Evolutionary conservation across 2,797 vertebrate genomes (phyloP).

Genomic region (Ctenosaura bakeri): DNA sequence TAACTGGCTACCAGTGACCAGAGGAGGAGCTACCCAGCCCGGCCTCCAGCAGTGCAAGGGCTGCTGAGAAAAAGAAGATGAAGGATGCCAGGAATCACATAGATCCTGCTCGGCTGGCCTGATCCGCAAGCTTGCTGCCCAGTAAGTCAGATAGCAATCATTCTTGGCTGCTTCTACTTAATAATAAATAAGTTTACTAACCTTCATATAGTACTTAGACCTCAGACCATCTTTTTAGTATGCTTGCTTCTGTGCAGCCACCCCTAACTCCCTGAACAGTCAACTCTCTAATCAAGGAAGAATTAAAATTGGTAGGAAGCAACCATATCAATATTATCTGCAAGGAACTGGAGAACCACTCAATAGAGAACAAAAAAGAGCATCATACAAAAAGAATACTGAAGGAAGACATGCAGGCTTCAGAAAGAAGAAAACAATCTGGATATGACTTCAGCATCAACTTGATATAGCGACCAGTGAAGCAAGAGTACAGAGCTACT

Average conservation of each 20-base stretch:
- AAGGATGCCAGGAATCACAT: too few relatives aligned
- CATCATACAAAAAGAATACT: neutral
- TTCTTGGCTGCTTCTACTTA: neutral
- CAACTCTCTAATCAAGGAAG: neutral
- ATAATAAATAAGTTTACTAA: slow-evolving; percentile 17
- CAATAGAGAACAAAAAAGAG: neutral
- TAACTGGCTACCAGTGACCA: too few relatives aligned
- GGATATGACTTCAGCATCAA: neutral
- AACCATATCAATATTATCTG: neutral
- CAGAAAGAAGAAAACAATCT: neutral
- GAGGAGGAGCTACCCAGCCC: too few relatives aligned
- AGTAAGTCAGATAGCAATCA: neutral
- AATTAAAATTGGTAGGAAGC: neutral
- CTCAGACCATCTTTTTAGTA: neutral
- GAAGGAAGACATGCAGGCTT: neutral
- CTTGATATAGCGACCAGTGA: too few relatives aligned
- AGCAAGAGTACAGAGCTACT: neutral
- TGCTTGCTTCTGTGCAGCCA: neutral
- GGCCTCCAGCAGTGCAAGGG: too few relatives aligned
- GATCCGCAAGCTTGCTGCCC: too few relatives aligned
- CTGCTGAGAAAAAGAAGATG: too few relatives aligned
- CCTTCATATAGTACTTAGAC: slow-evolving; percentile 20
- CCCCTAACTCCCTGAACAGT: neutral
- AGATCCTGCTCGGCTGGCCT: too few relatives aligned
- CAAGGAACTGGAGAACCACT: neutral